phyloP scores from a whole-genome alignment of 2,888 invertebrate genomes.

The Sarcophaga variegata region DNA sequence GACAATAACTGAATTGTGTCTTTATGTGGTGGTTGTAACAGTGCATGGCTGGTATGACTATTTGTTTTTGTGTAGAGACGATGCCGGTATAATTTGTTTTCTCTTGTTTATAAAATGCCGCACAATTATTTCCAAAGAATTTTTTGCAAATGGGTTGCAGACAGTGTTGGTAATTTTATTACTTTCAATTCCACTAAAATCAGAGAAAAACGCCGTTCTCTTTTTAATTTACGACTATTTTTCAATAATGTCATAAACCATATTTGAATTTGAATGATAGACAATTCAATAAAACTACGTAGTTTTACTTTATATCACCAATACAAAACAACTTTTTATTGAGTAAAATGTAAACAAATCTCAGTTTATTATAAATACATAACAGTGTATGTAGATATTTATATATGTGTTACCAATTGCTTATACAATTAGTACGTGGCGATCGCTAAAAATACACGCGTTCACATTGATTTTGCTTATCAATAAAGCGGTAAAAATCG shows the following conservation, averaged over 20 bases:
- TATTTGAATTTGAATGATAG: too few species aligned
- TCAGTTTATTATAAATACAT: slow-evolving; percentile 17
- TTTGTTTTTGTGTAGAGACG: slow-evolving; percentile 57
- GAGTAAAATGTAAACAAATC: neutral
- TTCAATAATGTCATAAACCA: too few species aligned
- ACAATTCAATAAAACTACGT: too few species aligned
- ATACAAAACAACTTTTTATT: neutral
- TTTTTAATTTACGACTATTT: too few species aligned
- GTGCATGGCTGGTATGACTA: slow-evolving; percentile 48
- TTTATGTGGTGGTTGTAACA: slow-evolving; percentile 19
- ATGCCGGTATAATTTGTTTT: slow-evolving; percentile 66
- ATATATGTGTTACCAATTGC: slow-evolving; percentile 31
- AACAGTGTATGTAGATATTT: slow-evolving; percentile 48
- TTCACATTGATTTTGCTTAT: too few species aligned
- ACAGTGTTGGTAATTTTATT: neutral
- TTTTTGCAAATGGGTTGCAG: slow-evolving; percentile 44
- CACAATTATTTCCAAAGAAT: neutral
- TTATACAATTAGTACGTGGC: neutral
- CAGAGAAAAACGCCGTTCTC: too few species aligned
- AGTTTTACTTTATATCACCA: neutral
- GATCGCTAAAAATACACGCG: neutral
- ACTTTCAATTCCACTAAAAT: too few species aligned
- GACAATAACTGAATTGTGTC: neutral
- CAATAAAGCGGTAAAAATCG: too few species aligned
- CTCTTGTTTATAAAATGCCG: slow-evolving; percentile 6